Evolutionary conservation across 35 echinoderm and acorn worm species (phyloP), one percentile per base, ranked within the genome.

Genomic region (Nesometra sesokonis): DNA sequence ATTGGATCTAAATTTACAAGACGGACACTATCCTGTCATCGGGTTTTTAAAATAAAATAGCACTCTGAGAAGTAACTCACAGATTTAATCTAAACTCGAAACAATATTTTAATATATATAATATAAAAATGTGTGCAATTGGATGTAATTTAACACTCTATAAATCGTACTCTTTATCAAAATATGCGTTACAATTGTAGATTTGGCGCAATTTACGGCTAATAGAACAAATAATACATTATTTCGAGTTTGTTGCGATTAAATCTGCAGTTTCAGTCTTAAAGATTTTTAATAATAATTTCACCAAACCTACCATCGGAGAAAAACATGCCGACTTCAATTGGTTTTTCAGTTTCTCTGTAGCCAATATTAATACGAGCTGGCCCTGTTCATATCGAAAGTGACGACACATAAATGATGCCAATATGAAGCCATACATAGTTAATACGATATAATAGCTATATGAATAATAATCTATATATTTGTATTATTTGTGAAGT

Each of bases 261-360:
- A 38, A 3, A 37, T 3, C 38, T 32, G 38, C 76, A 85, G 33
- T 85, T 34, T n/a, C n/a, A n/a, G 35, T 40, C 30, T 40, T 29
- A 3, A 17, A 30, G 32, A 29, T 77, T 33, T 0, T 9, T 32
- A 33, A 38, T 33, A 36, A 46, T 35, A 31, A 47, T 78, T 9
- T 0, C 17, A 15, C 27, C 82, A 0, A 38, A 84, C 87, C 80
- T 88, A 96, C 93, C 93, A 46, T 96, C 88, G 17, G 93, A 92
- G 57, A 92, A 89, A 35, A 96, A 96, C 93, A 96, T 96, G 40
- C 88, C 90, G 84, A 57, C 21, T 78, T 47, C 29, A 21, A 96
- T 85, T 19, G 93, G 90, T 57, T 87, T 36, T n/a, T 92, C 86
- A 36, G 36, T 11, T 37, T 91, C 46, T 32, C 33, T 47, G 87